phyloP scores from a whole-genome alignment of 2,888 invertebrate species.

The Trichopria drosophilae region DNA sequence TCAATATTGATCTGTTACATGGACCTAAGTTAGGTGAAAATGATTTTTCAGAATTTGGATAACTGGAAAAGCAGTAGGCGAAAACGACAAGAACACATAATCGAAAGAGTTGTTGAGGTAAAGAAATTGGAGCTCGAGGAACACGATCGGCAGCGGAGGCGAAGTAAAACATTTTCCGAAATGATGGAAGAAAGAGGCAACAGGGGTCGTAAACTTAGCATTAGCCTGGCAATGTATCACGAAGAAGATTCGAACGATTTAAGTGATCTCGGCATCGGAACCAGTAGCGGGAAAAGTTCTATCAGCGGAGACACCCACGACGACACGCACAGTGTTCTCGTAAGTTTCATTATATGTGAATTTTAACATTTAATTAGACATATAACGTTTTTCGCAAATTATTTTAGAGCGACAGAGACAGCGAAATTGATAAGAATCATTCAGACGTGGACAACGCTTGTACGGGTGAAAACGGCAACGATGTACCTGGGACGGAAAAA shows the following conservation, averaged over 20 bases:
- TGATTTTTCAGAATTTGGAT: slow-evolving; percentile 76
- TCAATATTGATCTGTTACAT: too few relatives aligned
- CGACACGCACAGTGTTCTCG: slow-evolving; percentile 54
- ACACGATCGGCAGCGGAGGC: slow-evolving; percentile 70
- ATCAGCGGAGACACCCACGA: slow-evolving; percentile 56
- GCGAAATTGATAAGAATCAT: slow-evolving; percentile 56
- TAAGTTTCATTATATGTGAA: slow-evolving; percentile 35
- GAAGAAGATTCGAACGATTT: slow-evolving; percentile 83
- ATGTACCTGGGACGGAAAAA: slow-evolving; percentile 44
- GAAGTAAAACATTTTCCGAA: slow-evolving; percentile 91
- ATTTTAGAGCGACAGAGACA: slow-evolving; percentile 56
- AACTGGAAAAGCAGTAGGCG: slow-evolving; percentile 92
- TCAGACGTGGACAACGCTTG: slow-evolving; percentile 50
- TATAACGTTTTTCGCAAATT: background rate
- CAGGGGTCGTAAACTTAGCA: slow-evolving; percentile 65
- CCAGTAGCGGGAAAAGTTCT: slow-evolving; percentile 57
- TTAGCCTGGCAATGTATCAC: slow-evolving; percentile 70
- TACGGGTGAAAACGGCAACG: slow-evolving; percentile 39
- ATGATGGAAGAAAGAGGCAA: slow-evolving; percentile 83
- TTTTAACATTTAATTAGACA: slow-evolving; percentile 1
- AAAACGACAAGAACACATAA: slow-evolving; percentile 89
- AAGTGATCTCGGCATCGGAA: slow-evolving; percentile 76
- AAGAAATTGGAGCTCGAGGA: slow-evolving; percentile 83
- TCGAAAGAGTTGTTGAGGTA: slow-evolving; percentile 86
- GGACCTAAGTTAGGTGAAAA: too few relatives aligned